A percentile compares a stretch with the other conserved stretches of the same genome.
Conservation (phyloP, 1,140 invertebrate genomes). For the Drosophila micromelanica region DNA sequence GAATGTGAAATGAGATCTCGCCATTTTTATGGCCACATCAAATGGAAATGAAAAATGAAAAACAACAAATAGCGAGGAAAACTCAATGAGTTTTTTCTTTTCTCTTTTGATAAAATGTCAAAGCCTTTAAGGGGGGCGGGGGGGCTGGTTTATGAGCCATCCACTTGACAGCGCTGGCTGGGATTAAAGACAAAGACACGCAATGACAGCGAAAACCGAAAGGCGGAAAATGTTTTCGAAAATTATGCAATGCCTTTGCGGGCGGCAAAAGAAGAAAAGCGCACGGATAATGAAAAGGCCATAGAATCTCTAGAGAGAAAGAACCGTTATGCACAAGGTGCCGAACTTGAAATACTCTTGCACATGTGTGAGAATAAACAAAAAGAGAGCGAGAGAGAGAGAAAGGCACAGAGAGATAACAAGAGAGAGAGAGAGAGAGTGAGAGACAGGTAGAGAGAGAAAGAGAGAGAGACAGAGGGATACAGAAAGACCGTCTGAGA, state of each 20-base stretch:
- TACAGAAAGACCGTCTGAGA: too few relatives aligned
- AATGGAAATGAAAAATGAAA: constrained; percentile 71
- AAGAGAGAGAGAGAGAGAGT: too few relatives aligned
- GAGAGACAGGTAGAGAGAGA: too few relatives aligned
- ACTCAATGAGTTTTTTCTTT: constrained; percentile 56
- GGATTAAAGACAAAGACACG: constrained; percentile 43
- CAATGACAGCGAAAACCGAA: constrained; percentile 55
- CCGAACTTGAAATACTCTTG: too few relatives aligned
- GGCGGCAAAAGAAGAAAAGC: constrained; percentile 55
- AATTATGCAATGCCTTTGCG: constrained; percentile 47
- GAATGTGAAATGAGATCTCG: constrained; percentile 63
- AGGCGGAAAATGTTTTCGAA: constrained; percentile 37
- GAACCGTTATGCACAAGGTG: too few relatives aligned
- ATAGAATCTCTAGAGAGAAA: too few relatives aligned
- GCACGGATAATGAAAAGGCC: constrained; percentile 34
- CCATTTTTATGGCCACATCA: constrained; percentile 74
- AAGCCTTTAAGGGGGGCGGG: constrained; percentile 47
- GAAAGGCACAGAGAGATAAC: too few relatives aligned
- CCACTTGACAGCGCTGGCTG: constrained; percentile 67
- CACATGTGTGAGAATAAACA: too few relatives aligned
- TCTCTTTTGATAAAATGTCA: constrained; percentile 75
- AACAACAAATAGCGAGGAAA: constrained; percentile 28
- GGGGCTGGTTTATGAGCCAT: constrained; percentile 7
- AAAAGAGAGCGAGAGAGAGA: too few relatives aligned
- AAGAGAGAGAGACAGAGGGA: background rate